Base-by-base conservation (phyloP, 2,113 vertebrate genomes). In the Gambusia affinis region DNA sequence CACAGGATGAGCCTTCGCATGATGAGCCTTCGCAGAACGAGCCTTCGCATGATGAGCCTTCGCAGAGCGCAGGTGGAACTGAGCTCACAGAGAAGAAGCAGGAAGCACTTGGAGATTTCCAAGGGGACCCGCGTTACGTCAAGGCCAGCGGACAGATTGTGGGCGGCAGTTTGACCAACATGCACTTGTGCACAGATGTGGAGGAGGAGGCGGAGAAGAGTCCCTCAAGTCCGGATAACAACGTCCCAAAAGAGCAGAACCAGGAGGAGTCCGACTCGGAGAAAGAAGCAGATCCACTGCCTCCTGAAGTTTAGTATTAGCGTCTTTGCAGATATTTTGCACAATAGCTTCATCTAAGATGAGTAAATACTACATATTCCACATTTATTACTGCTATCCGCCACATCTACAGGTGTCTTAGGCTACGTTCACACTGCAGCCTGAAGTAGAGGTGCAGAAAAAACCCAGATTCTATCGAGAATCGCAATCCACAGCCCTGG, bases 241-340 rank as follows among this genome's bases (percentile, higher is more conserved):
- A 64, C 80, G 67, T 67, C 60, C 72, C 73, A 0, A 60, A 73
- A 19, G 85, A 69, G 65, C 84, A 68, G 39, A 77, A 87, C 84
- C 88, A 89, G n/a, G 85, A 67, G 14, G 79, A 81, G 60, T 60
- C 82, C 30, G 82, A 80, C 84, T 35, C 73, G 47, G 88, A 83
- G 37, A 87, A 73, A 71, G 82, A 88, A 62, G 84, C 83, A 24
- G 64, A 85, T 72, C 91, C 79, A 51, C 92, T 87, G 80, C 90
- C 89, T 73, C 79, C 91, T 35, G 91, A 94, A 73, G 91, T 90
- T 84, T 94, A 94, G 79, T 44, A 67, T 78, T 42, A 81, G 86
- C 80, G 73, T 88, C 88, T 89, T 90, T 85, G 93, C 92, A 92
- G 91, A 94, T 89, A 85, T 94, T 95, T 95, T 95, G 95, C 95